phyloP scores from a whole-genome alignment of 2,113 vertebrate species.

The Calyptommatus sinebrachiatus region DNA sequence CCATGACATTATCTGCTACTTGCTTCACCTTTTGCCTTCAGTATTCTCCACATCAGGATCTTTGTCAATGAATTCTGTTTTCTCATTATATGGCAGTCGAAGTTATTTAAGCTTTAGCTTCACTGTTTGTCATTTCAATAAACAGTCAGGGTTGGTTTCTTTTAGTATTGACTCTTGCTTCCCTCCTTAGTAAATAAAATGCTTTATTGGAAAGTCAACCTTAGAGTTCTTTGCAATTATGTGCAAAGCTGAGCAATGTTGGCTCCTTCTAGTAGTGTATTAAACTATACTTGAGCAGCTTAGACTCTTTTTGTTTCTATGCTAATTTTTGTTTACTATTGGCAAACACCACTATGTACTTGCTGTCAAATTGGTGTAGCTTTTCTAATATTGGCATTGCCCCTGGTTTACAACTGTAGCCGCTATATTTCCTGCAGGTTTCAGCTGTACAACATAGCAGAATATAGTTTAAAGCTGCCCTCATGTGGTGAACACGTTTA shows the following conservation, averaged over 20 bases:
- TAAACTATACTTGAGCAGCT: accelerated
- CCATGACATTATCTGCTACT: too few species aligned
- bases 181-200: background rate
- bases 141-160: too few species aligned
- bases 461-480: slow-evolving; percentile 16
- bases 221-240: background rate
- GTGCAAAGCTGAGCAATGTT: background rate
- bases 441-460: background rate
- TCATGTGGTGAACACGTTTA: slow-evolving; percentile 11
- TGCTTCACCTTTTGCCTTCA: too few species aligned
- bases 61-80: too few species aligned
- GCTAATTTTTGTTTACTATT: background rate
- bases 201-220: background rate
- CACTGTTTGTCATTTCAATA: too few species aligned
- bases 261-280: background rate
- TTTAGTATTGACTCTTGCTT: slow-evolving; percentile 3
- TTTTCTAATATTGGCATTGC: background rate
- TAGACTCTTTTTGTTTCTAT: background rate
- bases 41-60: too few species aligned
- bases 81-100: too few species aligned
- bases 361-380: background rate
- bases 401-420: background rate
- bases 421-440: background rate
- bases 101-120: too few species aligned
- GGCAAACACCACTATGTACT: background rate